Evolutionary conservation across 2,888 invertebrate genomes (phyloP).

Genomic region (Drosophila meridiana): DNA sequence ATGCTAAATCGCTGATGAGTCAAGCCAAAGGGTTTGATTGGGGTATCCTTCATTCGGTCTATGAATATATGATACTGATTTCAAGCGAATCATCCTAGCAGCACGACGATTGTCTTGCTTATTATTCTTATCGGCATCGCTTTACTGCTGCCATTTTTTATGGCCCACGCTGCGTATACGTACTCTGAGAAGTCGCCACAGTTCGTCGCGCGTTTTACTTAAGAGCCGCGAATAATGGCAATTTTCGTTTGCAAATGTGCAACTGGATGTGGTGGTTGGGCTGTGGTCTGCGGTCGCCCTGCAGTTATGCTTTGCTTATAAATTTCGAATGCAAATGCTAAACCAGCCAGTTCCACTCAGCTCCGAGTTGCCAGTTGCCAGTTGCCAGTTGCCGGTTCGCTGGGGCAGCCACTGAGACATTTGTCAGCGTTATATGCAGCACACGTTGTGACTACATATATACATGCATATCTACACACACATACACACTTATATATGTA

Average conservation of each 20-base stretch:
- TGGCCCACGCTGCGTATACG: conserved; percentile 19
- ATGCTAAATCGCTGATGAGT: not conserved
- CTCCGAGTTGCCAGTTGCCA: conserved; percentile 26
- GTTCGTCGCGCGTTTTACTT: conserved; percentile 40
- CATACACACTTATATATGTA: conserved; percentile 3
- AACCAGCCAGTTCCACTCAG: conserved; percentile 44
- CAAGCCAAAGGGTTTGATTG: conserved; percentile 1
- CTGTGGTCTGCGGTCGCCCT: not conserved
- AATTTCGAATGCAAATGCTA: conserved; percentile 78
- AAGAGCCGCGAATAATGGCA: conserved; percentile 62
- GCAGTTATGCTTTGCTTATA: conserved; percentile 75
- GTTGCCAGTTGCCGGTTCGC: conserved; percentile 40
- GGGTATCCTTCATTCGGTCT: not conserved
- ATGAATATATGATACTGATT: conserved; percentile 6
- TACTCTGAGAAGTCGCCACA: not conserved
- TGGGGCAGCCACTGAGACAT: conserved; percentile 58
- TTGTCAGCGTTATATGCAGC: conserved; percentile 75
- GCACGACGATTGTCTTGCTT: not conserved
- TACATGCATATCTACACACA: conserved; percentile 8
- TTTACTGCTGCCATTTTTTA: conserved; percentile 10
- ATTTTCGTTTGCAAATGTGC: conserved; percentile 66
- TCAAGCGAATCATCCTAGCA: not conserved
- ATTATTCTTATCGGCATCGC: conserved; percentile 5
- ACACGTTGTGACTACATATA: conserved; percentile 65
- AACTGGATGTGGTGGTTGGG: conserved; percentile 8